Conservation (phyloP, 2,797 vertebrate species). For the Dallia pectoralis region DNA sequence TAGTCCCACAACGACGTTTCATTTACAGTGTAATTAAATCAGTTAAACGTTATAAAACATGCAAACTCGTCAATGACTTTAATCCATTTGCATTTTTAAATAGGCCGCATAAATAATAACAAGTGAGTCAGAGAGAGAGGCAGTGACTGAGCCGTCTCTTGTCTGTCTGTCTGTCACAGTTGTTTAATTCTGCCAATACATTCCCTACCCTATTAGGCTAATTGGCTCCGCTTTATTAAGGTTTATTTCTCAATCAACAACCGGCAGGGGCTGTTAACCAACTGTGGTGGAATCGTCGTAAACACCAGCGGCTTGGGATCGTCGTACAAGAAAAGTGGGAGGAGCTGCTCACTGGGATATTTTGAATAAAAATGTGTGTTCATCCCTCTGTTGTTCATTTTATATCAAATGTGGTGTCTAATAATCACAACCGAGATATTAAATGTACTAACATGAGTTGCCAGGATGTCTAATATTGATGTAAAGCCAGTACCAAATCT, state of each 20-base stretch:
- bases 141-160: slow-evolving; percentile 68
- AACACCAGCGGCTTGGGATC: slow-evolving; percentile 47
- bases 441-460: too few species aligned
- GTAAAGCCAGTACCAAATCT: too few species aligned
- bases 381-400: not conserved
- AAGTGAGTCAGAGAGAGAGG: slow-evolving; percentile 69
- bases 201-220: slow-evolving; percentile 73
- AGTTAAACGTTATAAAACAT: slow-evolving; percentile 76
- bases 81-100: slow-evolving; percentile 81
- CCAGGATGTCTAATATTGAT: too few species aligned
- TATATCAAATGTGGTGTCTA: not conserved
- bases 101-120: slow-evolving; percentile 77
- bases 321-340: slow-evolving; percentile 18
- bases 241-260: slow-evolving; percentile 70
- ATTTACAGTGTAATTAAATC: slow-evolving; percentile 80
- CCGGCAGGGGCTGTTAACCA: slow-evolving; percentile 67
- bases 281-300: slow-evolving; percentile 70
- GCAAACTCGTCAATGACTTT: slow-evolving; percentile 75
- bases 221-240: slow-evolving; percentile 62
- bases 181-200: slow-evolving; percentile 73
- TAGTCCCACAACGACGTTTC: slow-evolving; percentile 62
- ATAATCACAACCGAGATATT: too few species aligned
- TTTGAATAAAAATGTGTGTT: not conserved
- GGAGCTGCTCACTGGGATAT: not conserved
- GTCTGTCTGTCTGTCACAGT: slow-evolving; percentile 74